Base-by-base conservation (phyloP, 2,113 vertebrate species). In the Neoarius graeffei region DNA sequence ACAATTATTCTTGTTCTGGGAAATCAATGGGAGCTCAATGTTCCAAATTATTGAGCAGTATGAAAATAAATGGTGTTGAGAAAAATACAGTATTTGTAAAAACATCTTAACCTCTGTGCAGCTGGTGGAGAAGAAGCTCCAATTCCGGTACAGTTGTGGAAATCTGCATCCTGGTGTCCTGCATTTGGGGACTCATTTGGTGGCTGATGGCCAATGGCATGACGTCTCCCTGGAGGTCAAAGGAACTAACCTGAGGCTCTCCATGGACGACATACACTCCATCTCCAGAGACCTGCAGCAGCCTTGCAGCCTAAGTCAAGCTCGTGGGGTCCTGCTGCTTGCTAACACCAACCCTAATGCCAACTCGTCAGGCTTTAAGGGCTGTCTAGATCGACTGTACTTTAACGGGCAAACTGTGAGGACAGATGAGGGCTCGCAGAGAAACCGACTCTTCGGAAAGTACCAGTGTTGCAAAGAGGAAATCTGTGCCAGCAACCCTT, bases 131-230 rank as follows among this genome's bases (percentile, higher is more conserved):
- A 97, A 97, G 35, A 92, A 94, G 42, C 95, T 96, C 57, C 93
- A 91, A 7, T 96, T 99, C 86, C 93, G 90, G 23, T 97, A 96
- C 91, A 91, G 85, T 89, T 99, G 98, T 92, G 94, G 85, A 1
- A 94, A 91, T 4, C 71, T 27, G 48, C 88, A 93, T 27, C 88
- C 91, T 0, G 89, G 91, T 4, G 94, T 95, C 5, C 85, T 98
- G 25, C 92, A 91, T 5, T n/a, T 93, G 92, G 91, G 60, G 69
- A 74, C 50, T 73, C 66, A 23, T 64, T 83, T 5, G 0, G 94
- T 98, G 88, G 96, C 96, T 0, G 95, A 98, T 0, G 95, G 95
- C 0, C 91, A 81, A 27, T 98, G 97, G 97, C 98, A 99, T 91
- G 92, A 92, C 0, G 81, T 97, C 87, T 93, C 95, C 81, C 90